Conservation (phyloP, 2,797 vertebrate species). For the Phoebastria nigripes region DNA sequence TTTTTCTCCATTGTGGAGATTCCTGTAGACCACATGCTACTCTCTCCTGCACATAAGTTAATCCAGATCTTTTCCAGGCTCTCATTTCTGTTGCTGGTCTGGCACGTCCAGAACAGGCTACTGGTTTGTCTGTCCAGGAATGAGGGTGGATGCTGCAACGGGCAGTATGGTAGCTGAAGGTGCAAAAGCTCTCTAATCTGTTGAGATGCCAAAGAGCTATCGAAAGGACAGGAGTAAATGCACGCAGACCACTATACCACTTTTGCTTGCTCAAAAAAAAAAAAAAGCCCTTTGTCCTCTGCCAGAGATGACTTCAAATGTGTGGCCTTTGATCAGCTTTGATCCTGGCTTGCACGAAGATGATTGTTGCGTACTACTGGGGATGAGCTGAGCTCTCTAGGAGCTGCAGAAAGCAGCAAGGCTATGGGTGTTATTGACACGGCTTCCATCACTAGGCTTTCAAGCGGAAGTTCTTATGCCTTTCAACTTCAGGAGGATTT, state of each 20-base stretch:
- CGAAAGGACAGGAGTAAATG: neutral
- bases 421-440: slow-evolving; percentile 15
- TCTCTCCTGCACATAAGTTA: neutral
- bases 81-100: neutral
- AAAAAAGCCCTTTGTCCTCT: neutral
- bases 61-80: neutral
- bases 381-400: neutral
- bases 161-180: neutral
- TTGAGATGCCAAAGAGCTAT: neutral
- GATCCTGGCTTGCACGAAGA: neutral
- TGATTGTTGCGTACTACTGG: neutral
- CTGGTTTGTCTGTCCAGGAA: neutral
- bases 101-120: neutral
- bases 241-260: neutral
- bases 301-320: neutral
- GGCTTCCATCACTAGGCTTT: slow-evolving; percentile 29
- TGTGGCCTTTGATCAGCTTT: neutral
- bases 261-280: neutral
- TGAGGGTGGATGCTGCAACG: neutral
- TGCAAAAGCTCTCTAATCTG: neutral
- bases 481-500: slow-evolving; percentile 12
- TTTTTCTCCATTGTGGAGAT: neutral
- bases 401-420: slow-evolving; percentile 10
- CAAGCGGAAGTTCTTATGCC: neutral
- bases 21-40: neutral